Evolutionary conservation across 2,113 vertebrate genomes (phyloP).

Genomic region (Seriola quinqueradiata): DNA sequence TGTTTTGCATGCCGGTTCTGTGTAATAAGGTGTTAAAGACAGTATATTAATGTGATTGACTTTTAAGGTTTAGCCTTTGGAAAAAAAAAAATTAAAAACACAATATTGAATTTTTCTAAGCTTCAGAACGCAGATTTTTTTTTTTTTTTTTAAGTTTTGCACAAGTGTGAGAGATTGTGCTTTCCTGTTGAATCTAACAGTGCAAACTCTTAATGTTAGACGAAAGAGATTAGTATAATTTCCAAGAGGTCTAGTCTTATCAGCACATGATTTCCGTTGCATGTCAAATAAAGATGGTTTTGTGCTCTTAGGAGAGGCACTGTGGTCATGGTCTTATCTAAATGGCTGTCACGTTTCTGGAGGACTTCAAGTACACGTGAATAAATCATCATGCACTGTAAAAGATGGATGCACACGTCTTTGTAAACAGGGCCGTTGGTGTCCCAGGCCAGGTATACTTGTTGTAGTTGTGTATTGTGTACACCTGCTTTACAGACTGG

Average conservation of each 20-base stretch:
- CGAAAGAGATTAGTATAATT: neutral
- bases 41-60: neutral
- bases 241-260: conserved; percentile 47
- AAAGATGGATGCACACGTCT: neutral
- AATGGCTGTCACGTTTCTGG: neutral
- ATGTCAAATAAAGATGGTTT: neutral
- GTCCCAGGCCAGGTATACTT: no score
- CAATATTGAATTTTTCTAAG: neutral
- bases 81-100: neutral
- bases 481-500: no score
- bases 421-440: neutral
- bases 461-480: neutral
- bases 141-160: neutral
- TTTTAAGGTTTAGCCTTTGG: neutral
- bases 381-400: neutral
- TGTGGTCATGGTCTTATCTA: neutral
- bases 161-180: neutral
- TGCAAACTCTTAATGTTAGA: neutral
- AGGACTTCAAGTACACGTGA: neutral
- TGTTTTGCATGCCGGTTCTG: conserved; percentile 10
- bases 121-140: neutral
- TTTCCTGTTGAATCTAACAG: neutral
- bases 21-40: conserved; percentile 25
- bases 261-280: neutral
- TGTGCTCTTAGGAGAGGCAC: neutral